Percentiles rank a stretch among this genome's conserved stretches.
These are phyloP conservation scores for Cairina moschata DNA, from an alignment of 2,113 vertebrate genomes.

Conservation along the genomic window DNA sequence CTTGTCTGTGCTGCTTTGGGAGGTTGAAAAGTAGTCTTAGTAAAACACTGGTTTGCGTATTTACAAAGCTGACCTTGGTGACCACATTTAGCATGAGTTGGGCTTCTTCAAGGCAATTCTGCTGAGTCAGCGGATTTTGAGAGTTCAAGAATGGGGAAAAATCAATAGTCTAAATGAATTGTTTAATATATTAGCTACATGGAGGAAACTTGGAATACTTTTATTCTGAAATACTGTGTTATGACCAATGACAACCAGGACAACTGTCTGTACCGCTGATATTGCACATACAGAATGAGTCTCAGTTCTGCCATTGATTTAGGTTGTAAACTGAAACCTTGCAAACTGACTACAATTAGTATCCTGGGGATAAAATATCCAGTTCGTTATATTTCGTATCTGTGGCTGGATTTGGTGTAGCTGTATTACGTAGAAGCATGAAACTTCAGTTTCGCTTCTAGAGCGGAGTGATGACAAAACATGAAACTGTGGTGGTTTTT, in stretches of 20 bases:
- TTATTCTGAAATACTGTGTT: background rate
- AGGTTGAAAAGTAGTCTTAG: background rate
- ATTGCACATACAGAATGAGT: background rate
- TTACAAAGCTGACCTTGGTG: slow-evolving; percentile 27
- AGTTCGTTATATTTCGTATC: background rate
- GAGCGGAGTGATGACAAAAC: background rate
- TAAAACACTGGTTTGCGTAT: background rate
- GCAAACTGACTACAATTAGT: background rate
- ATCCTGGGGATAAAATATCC: slow-evolving; percentile 16
- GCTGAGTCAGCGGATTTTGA: background rate
- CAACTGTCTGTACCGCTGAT: slow-evolving; percentile 15
- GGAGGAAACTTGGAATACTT: background rate
- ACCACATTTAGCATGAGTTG: background rate
- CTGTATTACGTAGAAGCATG: background rate
- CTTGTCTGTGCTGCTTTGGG: background rate
- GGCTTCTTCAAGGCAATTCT: slow-evolving; percentile 12
- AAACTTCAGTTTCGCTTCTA: background rate
- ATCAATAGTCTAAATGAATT: background rate
- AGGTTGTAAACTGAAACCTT: slow-evolving; percentile 20
- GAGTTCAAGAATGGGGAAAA: background rate
- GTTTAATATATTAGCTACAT: background rate
- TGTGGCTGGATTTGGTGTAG: background rate
- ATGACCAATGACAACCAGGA: background rate
- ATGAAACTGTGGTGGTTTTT: background rate
- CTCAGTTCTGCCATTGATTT: slow-evolving; percentile 37